Conservation (phyloP, 23 tunicate species). For the Oikopleura dioica region DNA sequence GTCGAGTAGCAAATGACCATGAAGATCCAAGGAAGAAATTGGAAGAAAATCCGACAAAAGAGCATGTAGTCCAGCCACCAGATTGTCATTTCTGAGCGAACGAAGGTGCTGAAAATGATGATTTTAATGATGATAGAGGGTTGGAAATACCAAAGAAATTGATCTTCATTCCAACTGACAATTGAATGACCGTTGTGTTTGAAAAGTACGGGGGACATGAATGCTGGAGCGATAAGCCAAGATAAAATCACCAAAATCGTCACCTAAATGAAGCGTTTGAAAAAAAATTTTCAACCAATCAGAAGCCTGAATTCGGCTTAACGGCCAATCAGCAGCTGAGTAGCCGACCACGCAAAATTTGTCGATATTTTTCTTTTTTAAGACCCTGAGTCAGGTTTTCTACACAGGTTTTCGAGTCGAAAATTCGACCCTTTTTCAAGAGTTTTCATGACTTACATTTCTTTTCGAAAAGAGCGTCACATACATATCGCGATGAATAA, state of each 20-base stretch:
- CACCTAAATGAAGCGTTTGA: background rate
- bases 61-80: slow-evolving; percentile 7
- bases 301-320: background rate
- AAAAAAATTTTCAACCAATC: background rate
- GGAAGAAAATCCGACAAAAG: slow-evolving; percentile 29
- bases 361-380: too few species aligned
- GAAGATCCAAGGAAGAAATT: slow-evolving; percentile 50
- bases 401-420: too few species aligned
- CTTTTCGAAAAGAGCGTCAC: background rate
- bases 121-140: background rate
- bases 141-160: slow-evolving; percentile 4
- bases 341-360: background rate
- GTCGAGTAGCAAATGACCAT: slow-evolving; percentile 35
- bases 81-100: background rate
- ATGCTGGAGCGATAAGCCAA: slow-evolving; percentile 52
- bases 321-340: background rate
- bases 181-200: background rate
- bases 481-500: slow-evolving; percentile 3
- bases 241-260: slow-evolving; percentile 10
- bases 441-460: background rate
- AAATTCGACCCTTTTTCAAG: too few species aligned
- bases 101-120: slow-evolving; percentile 5
- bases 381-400: too few species aligned
- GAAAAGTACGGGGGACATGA: slow-evolving; percentile 42
- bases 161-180: background rate